Base-by-base conservation (phyloP, 2,113 vertebrate species). In the Clarias gariepinus region DNA sequence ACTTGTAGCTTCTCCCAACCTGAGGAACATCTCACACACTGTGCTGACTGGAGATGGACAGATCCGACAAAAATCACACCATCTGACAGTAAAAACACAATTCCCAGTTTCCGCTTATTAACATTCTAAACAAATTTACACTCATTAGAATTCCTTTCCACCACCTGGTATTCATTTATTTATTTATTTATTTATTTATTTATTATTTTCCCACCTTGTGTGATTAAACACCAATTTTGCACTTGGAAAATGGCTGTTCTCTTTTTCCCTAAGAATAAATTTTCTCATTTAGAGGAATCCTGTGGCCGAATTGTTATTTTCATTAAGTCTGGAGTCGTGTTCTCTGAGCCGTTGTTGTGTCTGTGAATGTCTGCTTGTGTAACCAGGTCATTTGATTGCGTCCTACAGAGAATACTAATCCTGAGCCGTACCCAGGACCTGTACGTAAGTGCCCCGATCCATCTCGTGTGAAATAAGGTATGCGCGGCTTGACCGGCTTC, bases 311-410 rank as follows among this genome's bases (percentile, higher is more conserved):
- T 58, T 73, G 33, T 86, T 81, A 68, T 88, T 83, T 89, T 66
- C 81, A 81, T 86, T 85, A 88, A 55, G 64, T 86, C 64, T 86
- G 23, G 21, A 88, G 74, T 78, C 58, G 73, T 89, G 82, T 66
- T 64, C 81, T 76, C 57, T 52, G 68, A 60, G 61, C 84, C 52
- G n/a, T 52, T 15, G n/a, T 41, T n/a, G 86, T 64, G 69, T 79
- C 86, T 85, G n/a, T 13, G 73, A 80, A 57, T 21, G 66, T 77
- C 7, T 47, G 52, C 82, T 78, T 73, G 33, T 60, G 78, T 57
- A 61, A 82, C 82, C 85, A 74, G 18, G 47, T 82, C 58, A 74
- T 82, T 86, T 18, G 79, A 63, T 81, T 73, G 78, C 12, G n/a
- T 33, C 57, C 28, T 30, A 21, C 4, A 21, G 66, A 52, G 64